Evolutionary conservation across 2,113 vertebrate species (phyloP), one percentile per base, ranked within the genome.

Genomic region (Xiphophorus maculatus): DNA sequence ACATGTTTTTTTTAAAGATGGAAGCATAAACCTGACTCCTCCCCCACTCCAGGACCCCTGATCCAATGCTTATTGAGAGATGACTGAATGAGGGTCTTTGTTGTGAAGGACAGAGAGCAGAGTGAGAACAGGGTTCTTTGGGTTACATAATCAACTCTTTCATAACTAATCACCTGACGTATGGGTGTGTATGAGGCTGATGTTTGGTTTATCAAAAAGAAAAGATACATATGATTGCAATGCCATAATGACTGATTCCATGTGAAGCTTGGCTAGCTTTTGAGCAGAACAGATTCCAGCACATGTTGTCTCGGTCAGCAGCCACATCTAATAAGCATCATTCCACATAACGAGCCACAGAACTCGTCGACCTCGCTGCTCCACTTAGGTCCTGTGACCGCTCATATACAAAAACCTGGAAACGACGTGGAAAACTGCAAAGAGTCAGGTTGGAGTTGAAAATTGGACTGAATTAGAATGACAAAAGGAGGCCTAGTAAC

Each of bases 71-170:
- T 75, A 84, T 62, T 63, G 25, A 68, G 84, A 90, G 80, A 71
- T 83, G 77, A 84, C 82, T n/a, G 86, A 93, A 94, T 92, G 89
- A 85, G 73, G 40, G 5, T 62, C 87, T 91, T 94, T 94, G 93
- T 93, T 67, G 66, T 44, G 17, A 54, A 71, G 64, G 71, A 79
- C 81, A 44, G 75, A 73, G 73, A 70, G 71, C 44, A 80, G 33
- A 77, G 68, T 75, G 77, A 81, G 73, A 14, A 5, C 73, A 76
- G 81, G 40, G 14, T 17, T 79, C 74, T 74, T 51, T 65, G 60
- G 61, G 69, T 91, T 90, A 79, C 80, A 92, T 91, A 93, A 93
- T 67, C 13, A 77, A 63, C 40, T 54, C 88, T 93, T 92, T 92
- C 85, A 92, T 87, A 89, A 90, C 79, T 73, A 71, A 74, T 85